Evolutionary conservation across 1,140 invertebrate genomes (phyloP).

Genomic region (Aphis craccivora): DNA sequence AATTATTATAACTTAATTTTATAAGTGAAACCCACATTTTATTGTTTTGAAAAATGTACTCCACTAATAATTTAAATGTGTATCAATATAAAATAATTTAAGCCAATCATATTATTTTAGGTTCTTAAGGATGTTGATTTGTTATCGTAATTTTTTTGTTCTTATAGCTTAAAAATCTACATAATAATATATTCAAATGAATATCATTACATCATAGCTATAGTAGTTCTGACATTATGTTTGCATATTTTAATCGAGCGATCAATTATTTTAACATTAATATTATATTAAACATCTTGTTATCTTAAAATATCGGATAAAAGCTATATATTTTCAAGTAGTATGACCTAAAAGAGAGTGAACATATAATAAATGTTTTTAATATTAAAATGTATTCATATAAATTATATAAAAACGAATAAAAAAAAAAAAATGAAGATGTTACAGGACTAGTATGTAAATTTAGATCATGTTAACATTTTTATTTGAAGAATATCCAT

Average conservation of each 20-base stretch:
- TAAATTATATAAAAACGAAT: background rate
- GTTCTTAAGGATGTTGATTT: background rate
- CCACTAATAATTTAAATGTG: background rate
- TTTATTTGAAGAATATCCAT: background rate
- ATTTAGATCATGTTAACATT: background rate
- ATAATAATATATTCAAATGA: background rate
- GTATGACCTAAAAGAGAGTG: background rate
- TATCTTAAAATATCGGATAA: background rate
- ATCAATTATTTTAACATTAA: background rate
- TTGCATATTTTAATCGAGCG: background rate
- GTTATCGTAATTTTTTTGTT: background rate
- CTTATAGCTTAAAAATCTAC: background rate
- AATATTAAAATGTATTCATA: background rate
- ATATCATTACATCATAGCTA: background rate
- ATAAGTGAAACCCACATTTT: background rate
- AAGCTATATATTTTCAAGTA: background rate
- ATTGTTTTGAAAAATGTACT: background rate
- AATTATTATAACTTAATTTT: background rate
- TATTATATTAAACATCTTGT: background rate
- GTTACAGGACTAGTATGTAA: slow-evolving; percentile 32
- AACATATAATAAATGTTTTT: background rate
- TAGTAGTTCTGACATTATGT: background rate
- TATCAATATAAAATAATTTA: background rate
- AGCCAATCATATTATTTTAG: background rate
- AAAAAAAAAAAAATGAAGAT: slow-evolving; percentile 24